Conservation (phyloP, 2,888 invertebrate species). For the Scaeva pyrastri region DNA sequence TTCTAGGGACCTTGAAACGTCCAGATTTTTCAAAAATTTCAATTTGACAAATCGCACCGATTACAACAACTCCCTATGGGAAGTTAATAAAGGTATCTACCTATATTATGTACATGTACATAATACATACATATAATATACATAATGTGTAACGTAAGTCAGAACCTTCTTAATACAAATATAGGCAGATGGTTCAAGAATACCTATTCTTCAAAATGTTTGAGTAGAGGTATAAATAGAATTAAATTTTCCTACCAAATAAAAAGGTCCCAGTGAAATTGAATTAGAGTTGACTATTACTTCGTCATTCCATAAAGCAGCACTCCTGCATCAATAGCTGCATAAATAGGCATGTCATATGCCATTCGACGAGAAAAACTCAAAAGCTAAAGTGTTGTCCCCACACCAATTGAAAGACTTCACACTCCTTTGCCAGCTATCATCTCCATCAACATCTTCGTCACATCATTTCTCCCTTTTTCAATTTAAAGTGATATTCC, state of each 20-base stretch:
- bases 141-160: too few relatives aligned
- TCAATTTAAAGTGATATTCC: slow-evolving; percentile 64
- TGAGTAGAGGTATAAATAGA: slow-evolving; percentile 53
- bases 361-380: slow-evolving; percentile 59
- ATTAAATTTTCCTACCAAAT: slow-evolving; percentile 65
- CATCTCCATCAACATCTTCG: slow-evolving; percentile 62
- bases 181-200: slow-evolving; percentile 29
- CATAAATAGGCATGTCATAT: slow-evolving; percentile 71
- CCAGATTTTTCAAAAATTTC: too few relatives aligned
- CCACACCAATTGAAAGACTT: slow-evolving; percentile 10
- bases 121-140: too few relatives aligned
- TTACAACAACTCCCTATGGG: too few relatives aligned
- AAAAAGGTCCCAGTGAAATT: slow-evolving; percentile 64
- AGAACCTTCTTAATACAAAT: background rate
- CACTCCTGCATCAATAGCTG: slow-evolving; percentile 68
- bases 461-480: slow-evolving; percentile 66
- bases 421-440: slow-evolving; percentile 32
- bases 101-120: too few relatives aligned
- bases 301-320: slow-evolving; percentile 24
- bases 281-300: slow-evolving; percentile 74
- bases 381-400: slow-evolving; percentile 20
- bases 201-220: slow-evolving; percentile 49
- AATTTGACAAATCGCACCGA: too few relatives aligned
- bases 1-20: too few relatives aligned
- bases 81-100: too few relatives aligned